Base-by-base conservation (phyloP, 53 echinoderm and acorn worm species). In the Crossaster papposus region DNA sequence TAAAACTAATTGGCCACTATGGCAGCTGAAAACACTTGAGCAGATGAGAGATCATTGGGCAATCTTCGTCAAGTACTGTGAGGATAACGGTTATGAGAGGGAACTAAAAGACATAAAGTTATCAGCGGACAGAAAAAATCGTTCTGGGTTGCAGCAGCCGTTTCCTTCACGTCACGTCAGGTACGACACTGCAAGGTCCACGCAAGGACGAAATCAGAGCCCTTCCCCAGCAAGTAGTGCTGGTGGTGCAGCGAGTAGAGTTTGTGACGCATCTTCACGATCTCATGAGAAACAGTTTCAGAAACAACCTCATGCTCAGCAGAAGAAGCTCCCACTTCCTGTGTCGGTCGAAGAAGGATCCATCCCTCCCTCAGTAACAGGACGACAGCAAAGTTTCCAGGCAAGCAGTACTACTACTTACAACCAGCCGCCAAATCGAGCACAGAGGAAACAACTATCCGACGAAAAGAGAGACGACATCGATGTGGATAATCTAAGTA, bases 11-110 rank as follows among this genome's bases (percentile, higher is more conserved):
- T 64, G 82, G 82, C 23, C 24, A n/a, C 4, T 15, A 4, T 26
- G 30, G 29, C 11, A 35, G 1, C 14, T 65, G 83, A 1, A 50
- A 1, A 1, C 34, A 38, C 68, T 70, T 0, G 64, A 32, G n/a
- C 2, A 51, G 12, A 36, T 68, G 37, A 11, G 14, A 10, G 15
- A 22, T 24, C 35, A 36, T 0, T 82, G 82, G 82, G 0, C 0
- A 26, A 65, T 22, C 33, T 82, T 82, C 13, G 50, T 70, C 7
- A 83, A 70, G 50, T 83, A 44, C 44, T 83, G 83, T 70, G 1
- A 70, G 28, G 70, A 83, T 10, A 83, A 83, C 70, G 18, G 32
- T 51, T 38, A 51, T 51, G 17, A 23, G 1, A 17, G 50, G n/a
- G 20, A 83, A 50, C 83, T 83, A 38, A 70, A 68, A 20, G 18